A percentile compares a stretch with the other conserved stretches of the same genome.
These are phyloP conservation scores for Uromys caudimaculatus DNA, from an alignment of 2,797 vertebrate genomes.

Conservation along the genomic window DNA sequence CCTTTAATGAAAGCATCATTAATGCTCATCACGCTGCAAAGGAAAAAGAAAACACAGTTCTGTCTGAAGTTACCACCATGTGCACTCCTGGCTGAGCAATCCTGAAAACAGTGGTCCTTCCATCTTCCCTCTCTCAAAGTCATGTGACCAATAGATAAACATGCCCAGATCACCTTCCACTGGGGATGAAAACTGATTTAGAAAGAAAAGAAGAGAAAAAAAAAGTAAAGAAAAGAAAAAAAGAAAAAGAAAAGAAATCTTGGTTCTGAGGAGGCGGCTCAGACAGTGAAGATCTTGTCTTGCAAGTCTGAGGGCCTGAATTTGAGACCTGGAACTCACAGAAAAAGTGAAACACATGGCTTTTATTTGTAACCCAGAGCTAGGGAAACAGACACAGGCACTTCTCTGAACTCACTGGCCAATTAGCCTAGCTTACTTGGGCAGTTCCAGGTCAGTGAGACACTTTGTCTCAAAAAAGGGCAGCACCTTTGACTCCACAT, in stretches of 20 bases:
- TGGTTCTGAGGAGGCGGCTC: not conserved
- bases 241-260: not conserved
- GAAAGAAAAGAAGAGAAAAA: no score
- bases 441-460: not conserved
- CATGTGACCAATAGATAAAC: not conserved
- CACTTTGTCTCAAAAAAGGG: not conserved
- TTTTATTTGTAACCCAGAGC: not conserved
- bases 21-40: not conserved
- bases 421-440: not conserved
- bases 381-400: no score
- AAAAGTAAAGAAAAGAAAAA: no score
- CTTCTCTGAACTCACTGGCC: not conserved
- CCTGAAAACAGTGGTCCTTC: not conserved
- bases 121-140: not conserved
- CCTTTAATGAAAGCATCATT: conserved; percentile 53
- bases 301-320: not conserved
- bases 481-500: not conserved
- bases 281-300: not conserved
- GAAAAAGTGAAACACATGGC: not conserved
- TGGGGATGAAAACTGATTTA: conserved; percentile 30
- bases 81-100: not conserved
- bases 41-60: not conserved
- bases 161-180: not conserved
- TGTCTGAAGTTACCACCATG: not conserved
- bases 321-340: no score